A percentile compares a stretch with the other conserved stretches of the same genome.
Evolutionary conservation across 2,113 vertebrate species (phyloP).

Genomic region (Hipposideros armiger): DNA sequence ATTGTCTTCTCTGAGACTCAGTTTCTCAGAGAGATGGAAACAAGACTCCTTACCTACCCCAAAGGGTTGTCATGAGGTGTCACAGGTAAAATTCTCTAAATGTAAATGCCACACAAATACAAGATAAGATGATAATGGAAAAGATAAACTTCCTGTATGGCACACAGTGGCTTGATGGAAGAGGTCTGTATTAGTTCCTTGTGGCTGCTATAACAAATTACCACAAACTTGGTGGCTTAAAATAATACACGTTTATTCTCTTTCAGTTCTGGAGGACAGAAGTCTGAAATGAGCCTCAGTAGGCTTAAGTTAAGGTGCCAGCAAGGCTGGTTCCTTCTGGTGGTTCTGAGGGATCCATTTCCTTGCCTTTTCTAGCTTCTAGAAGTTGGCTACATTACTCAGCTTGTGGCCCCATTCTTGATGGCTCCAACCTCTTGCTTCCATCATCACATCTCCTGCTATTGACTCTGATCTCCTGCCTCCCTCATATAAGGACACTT

Average conservation of each 20-base stretch:
- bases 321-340: not conserved
- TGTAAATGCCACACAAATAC: not conserved
- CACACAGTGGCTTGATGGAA: not conserved
- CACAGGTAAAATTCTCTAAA: not conserved
- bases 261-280: not conserved
- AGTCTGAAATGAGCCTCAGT: not conserved
- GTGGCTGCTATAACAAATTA: not conserved
- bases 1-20: not conserved
- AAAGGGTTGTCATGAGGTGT: not conserved
- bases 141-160: not conserved
- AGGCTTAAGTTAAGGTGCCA: not conserved
- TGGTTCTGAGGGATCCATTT: not conserved
- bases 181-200: not conserved
- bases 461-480: not conserved
- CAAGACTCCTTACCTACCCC: not conserved
- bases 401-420: not conserved
- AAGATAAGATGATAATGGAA: not conserved
- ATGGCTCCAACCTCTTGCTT: not conserved
- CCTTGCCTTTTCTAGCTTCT: not conserved
- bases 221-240: not conserved
- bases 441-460: not conserved
- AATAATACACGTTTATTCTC: not conserved
- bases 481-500: not conserved
- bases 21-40: not conserved
- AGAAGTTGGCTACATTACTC: not conserved